Base-by-base conservation (phyloP, 2,797 vertebrate genomes). In the Selene dorsalis region DNA sequence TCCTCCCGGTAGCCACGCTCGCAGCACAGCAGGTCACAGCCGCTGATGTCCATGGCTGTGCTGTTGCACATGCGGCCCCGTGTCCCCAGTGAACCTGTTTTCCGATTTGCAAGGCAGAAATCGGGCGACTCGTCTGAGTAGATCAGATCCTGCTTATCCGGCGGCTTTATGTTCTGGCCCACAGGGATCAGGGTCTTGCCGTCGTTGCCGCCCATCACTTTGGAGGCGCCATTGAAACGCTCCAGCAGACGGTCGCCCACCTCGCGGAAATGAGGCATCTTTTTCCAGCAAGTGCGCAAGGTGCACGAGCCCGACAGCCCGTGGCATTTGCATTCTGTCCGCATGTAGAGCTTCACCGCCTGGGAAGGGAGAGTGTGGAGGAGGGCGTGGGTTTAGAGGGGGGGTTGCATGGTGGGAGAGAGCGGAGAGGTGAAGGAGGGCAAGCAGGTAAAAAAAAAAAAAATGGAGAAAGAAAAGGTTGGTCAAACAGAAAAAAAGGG, bases 321-420 rank as follows among this genome's bases (percentile, higher is more conserved):
- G 0, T 99, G 98, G 87, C 98, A 99, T 84, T 99, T 99, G 88
- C 98, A 99, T 83, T 99, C 98, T 14, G 97, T 98, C 88, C 97
- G 94, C 95, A 97, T 98, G 93, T 99, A 97, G 88, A 97, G 97
- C 92, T 96, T 96, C 89, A 99, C 97, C 0, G 97, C 98, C 98
- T 99, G 90, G 28, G 45, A 77, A 53, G 43, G 53, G 65, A 55
- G n/a, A 68, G 41, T 17, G 26, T 1, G 16, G 9, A 56, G 30
- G 24, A 20, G 28, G 17, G 28, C 35, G 22, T 11, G 38, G 62
- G 22, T 70, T 53, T 28, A 41, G 56, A 62, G 53, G 55, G 59
- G 65, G 53, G 58, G 67, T 65, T 14, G 32, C 62, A 26, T 32
- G 64, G 45, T 13, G 11, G 59, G 39, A 57, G 52, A 43, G 47